Evolutionary conservation across 2,888 invertebrate genomes (phyloP), one percentile per base, ranked within the genome.

Genomic region (Hypercompe scribonia): DNA sequence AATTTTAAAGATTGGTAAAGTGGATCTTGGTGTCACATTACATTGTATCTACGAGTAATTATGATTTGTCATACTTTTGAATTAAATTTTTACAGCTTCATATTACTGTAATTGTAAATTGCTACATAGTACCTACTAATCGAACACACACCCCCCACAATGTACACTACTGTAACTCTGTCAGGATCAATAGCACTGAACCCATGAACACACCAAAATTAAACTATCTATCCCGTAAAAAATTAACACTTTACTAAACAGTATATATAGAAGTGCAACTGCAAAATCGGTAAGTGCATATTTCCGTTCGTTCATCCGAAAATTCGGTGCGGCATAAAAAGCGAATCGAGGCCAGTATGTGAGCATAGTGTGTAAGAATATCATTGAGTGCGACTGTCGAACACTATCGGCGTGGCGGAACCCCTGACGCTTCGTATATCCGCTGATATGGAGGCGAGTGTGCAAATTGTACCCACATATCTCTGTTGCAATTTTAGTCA

Each of bases 231-330:
- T n/a, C n/a, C n/a, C n/a, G n/a, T n/a, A n/a, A n/a, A n/a, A n/a
- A n/a, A n/a, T n/a, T n/a, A n/a, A n/a, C n/a, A 61, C 3, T 31
- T 61, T 46, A 70, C 46, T 71, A 77, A 73, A 68, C 61, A 72
- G 71, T 65, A 70, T 72, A 54, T 76, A 67, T n/a, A 34, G 33
- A 65, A 76, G 39, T 65, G 76, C 54, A 78, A 71, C 74, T 71
- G 77, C 71, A 78, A 75, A 69, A 79, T 83, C 78, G 76, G 82
- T 82, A 85, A 84, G 82, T 81, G 82, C 78, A 81, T 84, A 80
- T 88, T 83, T 78, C 81, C 80, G 86, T 78, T 83, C 85, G 89
- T 85, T 92, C 89, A 90, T 90, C 89, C 90, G 88, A 89, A 89
- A 89, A 90, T 92, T 90, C 90, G 77, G 90, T 86, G 86, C 83